A percentile compares a stretch with the other conserved stretches of the same genome.
Conservation (phyloP, 2,113 vertebrate genomes). For the Brachionichthys hirsutus region DNA sequence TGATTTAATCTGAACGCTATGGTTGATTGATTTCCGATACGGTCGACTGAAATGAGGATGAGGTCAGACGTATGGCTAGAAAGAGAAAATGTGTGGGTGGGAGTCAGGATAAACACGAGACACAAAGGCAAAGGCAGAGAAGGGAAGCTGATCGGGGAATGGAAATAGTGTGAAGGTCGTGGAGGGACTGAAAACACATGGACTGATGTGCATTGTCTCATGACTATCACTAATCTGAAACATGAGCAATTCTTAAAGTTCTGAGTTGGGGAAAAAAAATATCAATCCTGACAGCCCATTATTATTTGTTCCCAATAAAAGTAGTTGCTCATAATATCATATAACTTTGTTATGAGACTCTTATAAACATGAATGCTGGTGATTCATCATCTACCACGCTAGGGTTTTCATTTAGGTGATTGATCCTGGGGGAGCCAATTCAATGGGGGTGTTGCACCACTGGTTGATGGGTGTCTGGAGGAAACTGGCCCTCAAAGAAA, state of each 20-base stretch:
- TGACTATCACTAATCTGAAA: constrained; percentile 67
- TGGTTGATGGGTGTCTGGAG: background rate
- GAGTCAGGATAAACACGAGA: constrained; percentile 35
- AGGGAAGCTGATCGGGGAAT: constrained; percentile 9
- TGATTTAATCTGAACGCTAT: constrained; percentile 68
- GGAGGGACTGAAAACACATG: constrained; percentile 14
- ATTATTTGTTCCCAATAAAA: constrained; percentile 71
- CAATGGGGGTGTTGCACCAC: background rate
- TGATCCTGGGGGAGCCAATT: constrained; percentile 13
- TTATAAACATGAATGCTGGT: constrained; percentile 23
- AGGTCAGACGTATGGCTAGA: constrained; percentile 58
- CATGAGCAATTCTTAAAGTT: constrained; percentile 52
- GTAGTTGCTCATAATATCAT: constrained; percentile 61
- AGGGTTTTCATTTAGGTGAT: constrained; percentile 29
- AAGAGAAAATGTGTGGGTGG: constrained; percentile 46
- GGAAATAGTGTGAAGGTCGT: constrained; percentile 24
- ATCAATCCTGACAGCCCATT: constrained; percentile 42
- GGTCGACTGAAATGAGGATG: constrained; percentile 51
- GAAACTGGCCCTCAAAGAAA: constrained; percentile 28
- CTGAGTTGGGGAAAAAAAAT: constrained; percentile 54
- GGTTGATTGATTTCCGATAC: constrained; percentile 61
- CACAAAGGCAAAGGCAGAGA: constrained; percentile 23
- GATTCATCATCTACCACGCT: constrained; percentile 47
- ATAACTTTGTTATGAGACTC: constrained; percentile 22
- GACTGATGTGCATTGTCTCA: constrained; percentile 37